Percentiles rank a stretch among this genome's conserved stretches.
These are phyloP conservation scores for Drosophila ercepeae DNA, from an alignment of 1,140 invertebrate species.

Conservation along the genomic window DNA sequence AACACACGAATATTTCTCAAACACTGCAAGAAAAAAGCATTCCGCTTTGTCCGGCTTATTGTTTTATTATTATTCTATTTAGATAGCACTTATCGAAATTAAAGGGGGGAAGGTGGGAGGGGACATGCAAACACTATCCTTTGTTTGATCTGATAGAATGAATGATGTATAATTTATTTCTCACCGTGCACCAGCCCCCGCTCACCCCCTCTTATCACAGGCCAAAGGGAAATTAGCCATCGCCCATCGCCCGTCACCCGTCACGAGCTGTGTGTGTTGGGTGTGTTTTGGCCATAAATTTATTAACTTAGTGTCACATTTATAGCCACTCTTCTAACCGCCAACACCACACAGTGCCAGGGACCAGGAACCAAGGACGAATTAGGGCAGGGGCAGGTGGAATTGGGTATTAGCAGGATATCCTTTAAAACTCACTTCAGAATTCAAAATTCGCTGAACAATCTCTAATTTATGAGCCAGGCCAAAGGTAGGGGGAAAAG, in stretches of 20 bases:
- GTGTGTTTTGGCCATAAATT: constrained; percentile 80
- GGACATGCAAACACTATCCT: not conserved
- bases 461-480: constrained; percentile 39
- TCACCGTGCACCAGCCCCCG: constrained; percentile 8
- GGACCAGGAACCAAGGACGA: constrained; percentile 20
- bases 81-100: constrained; percentile 37
- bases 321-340: constrained; percentile 65
- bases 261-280: constrained; percentile 56
- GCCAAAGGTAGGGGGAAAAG: not conserved
- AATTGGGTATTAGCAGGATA: not conserved
- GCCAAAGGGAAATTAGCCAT: constrained; percentile 46
- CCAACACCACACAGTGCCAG: constrained; percentile 17
- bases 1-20: constrained; percentile 29
- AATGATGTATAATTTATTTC: constrained; percentile 24
- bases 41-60: not conserved
- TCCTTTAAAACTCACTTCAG: constrained; percentile 46
- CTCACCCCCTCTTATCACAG: not conserved
- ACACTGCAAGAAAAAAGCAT: not conserved
- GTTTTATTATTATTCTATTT: constrained; percentile 15
- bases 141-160: constrained; percentile 8
- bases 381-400: too few species aligned
- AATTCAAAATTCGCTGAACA: constrained; percentile 36
- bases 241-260: constrained; percentile 26
- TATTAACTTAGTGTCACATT: constrained; percentile 82
- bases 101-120: not conserved